Evolutionary conservation across 2,888 invertebrate species (phyloP).

Genomic region (Napeogenes inachia): DNA sequence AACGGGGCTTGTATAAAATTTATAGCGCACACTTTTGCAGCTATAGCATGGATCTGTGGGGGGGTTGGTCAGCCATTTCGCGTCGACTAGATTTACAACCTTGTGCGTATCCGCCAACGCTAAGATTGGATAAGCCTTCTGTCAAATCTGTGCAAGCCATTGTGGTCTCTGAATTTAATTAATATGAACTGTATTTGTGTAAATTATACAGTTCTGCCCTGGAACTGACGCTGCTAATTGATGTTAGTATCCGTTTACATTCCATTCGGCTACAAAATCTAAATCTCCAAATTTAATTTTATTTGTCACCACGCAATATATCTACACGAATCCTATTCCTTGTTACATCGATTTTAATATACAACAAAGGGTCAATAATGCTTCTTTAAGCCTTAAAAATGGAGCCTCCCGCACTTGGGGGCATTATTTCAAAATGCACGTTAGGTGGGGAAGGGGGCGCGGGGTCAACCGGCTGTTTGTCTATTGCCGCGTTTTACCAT

Average conservation of each 20-base stretch:
- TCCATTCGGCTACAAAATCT: conserved; percentile 3
- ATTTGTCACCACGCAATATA: neutral
- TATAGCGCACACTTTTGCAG: conserved; percentile 77
- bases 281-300: conserved; percentile 1
- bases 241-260: conserved; percentile 22
- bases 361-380: conserved; percentile 32
- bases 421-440: conserved; percentile 73
- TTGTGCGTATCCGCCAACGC: conserved; percentile 65
- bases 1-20: conserved; percentile 73
- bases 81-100: conserved; percentile 76
- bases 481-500: conserved; percentile 75
- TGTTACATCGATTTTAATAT: conserved; percentile 6
- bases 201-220: conserved; percentile 29
- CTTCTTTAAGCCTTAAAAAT: conserved; percentile 37
- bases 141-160: conserved; percentile 35
- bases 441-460: conserved; percentile 46
- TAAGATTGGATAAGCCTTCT: conserved; percentile 53
- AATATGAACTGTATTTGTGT: conserved; percentile 34
- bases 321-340: neutral
- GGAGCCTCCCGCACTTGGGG: conserved; percentile 46
- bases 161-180: conserved; percentile 34
- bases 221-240: conserved; percentile 30
- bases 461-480: conserved; percentile 69
- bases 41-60: conserved; percentile 63
- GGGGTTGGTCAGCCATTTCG: conserved; percentile 74